A percentile compares a stretch with the other conserved stretches of the same genome.
phyloP scores from a whole-genome alignment of 2,797 vertebrate species.

The Enteromius thamalakanensis region DNA sequence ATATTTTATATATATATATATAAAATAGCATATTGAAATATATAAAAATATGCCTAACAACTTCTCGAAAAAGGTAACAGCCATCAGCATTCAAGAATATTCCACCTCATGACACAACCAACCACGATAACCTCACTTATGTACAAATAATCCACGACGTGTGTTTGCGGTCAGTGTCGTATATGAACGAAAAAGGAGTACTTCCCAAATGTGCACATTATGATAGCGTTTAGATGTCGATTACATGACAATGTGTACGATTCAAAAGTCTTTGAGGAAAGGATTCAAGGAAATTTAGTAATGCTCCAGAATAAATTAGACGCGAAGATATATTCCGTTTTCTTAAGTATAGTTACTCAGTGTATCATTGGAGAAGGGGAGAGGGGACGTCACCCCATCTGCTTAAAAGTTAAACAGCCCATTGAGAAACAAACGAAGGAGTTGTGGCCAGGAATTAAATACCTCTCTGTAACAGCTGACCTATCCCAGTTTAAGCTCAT shows the following conservation, averaged over 20 bases:
- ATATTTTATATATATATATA: constrained; percentile 63
- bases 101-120: constrained; percentile 75
- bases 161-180: constrained; percentile 68
- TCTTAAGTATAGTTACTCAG: constrained; percentile 72
- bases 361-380: constrained; percentile 80
- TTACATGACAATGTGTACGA: constrained; percentile 70
- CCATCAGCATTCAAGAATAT: constrained; percentile 76
- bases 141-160: constrained; percentile 74
- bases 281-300: constrained; percentile 64
- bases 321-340: constrained; percentile 68
- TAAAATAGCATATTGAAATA: constrained; percentile 85
- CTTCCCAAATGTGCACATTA: constrained; percentile 65
- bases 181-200: constrained; percentile 67
- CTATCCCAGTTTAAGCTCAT: constrained; percentile 28
- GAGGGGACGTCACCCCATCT: constrained; percentile 74
- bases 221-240: constrained; percentile 66
- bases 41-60: constrained; percentile 86
- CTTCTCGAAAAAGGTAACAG: constrained; percentile 80
- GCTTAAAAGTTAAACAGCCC: constrained; percentile 79
- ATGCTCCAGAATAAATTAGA: constrained; percentile 78
- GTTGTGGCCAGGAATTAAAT: constrained; percentile 40
- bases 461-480: constrained; percentile 35
- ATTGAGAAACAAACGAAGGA: constrained; percentile 74
- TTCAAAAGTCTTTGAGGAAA: constrained; percentile 62
- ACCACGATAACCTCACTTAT: constrained; percentile 75